Conservation (phyloP, 2,113 vertebrate species). For the Trogon melanurus region DNA sequence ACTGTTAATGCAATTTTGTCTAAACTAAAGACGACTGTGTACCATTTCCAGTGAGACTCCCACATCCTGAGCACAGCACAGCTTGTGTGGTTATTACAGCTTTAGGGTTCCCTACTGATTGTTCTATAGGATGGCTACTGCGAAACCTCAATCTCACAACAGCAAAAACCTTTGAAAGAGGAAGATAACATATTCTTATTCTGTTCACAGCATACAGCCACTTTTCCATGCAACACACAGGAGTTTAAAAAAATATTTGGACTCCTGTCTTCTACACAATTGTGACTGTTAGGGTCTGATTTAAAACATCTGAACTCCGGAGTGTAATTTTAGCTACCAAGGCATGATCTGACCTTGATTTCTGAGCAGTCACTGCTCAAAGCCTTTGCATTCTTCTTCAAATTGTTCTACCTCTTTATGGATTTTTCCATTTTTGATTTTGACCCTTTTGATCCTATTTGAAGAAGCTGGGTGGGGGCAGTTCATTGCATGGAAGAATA, state of each 20-base stretch:
- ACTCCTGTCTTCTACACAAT: neutral
- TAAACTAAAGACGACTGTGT: neutral
- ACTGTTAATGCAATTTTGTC: accelerated
- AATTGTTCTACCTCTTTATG: neutral
- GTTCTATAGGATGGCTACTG: neutral
- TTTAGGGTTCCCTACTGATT: neutral
- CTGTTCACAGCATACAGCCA: neutral
- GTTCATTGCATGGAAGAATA: neutral
- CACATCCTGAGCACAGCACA: neutral
- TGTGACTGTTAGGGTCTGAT: neutral
- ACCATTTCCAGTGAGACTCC: neutral
- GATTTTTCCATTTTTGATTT: conserved; percentile 7
- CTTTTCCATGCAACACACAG: neutral
- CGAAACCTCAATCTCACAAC: neutral
- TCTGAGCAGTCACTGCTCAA: neutral
- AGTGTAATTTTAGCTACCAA: neutral
- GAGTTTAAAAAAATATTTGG: neutral
- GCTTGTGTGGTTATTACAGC: no score
- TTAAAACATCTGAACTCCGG: neutral
- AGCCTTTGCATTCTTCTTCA: neutral
- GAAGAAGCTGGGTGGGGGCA: neutral
- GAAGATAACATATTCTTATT: neutral
- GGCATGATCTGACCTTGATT: neutral
- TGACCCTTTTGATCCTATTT: conserved; percentile 34
- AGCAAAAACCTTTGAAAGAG: neutral